A percentile compares a stretch with the other conserved stretches of the same genome.
Evolutionary conservation across 1,140 invertebrate genomes (phyloP).

Genomic region (Ceratosolen solmsi): DNA sequence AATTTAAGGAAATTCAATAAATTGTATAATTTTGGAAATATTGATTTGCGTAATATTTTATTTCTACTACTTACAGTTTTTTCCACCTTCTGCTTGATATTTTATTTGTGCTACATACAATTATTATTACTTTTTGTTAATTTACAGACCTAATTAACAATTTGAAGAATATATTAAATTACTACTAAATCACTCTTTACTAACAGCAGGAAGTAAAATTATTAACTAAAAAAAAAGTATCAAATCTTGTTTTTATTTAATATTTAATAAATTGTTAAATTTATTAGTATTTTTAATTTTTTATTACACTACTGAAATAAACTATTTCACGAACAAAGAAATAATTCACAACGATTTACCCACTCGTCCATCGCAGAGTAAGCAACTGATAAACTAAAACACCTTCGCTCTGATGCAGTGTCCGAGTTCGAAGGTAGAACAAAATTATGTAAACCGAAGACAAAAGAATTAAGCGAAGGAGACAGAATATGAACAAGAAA

Average conservation of each 20-base stretch:
- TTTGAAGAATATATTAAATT: too few relatives aligned
- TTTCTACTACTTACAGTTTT: too few relatives aligned
- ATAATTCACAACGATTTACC: slow-evolving; percentile 60
- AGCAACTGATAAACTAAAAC: slow-evolving; percentile 13
- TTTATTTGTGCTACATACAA: too few relatives aligned
- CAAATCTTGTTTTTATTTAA: background rate
- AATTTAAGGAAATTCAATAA: too few relatives aligned
- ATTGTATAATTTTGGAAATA: too few relatives aligned
- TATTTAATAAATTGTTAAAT: background rate
- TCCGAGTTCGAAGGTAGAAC: background rate
- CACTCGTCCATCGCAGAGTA: slow-evolving; percentile 58
- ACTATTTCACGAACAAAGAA: background rate
- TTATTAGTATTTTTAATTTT: too few relatives aligned
- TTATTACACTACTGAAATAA: background rate
- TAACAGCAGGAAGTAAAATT: background rate
- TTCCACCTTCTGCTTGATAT: too few relatives aligned
- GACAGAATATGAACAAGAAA: background rate
- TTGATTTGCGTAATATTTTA: too few relatives aligned
- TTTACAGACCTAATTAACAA: too few relatives aligned
- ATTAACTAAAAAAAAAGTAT: background rate
- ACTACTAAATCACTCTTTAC: background rate
- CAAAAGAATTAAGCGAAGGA: background rate
- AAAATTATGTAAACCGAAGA: background rate
- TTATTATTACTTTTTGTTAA: too few relatives aligned
- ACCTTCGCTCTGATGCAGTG: background rate